Conservation (phyloP, 2,113 vertebrate genomes). For the Cygnus buccinator region DNA sequence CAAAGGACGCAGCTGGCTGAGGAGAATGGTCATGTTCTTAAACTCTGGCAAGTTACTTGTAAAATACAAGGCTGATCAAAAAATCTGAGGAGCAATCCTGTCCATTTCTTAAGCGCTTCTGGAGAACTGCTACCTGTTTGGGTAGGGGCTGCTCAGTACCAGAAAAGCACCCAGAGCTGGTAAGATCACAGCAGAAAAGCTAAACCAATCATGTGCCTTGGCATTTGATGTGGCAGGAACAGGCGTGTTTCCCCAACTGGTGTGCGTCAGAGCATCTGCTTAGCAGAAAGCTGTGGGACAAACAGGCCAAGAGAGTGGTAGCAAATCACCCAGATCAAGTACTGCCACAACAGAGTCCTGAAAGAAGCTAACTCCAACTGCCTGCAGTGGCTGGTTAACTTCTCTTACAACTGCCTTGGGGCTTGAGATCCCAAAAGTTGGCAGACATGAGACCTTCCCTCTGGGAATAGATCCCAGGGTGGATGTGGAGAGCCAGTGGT, state of each 20-base stretch:
- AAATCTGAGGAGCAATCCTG: not conserved
- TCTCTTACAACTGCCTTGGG: not conserved
- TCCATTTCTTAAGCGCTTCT: not conserved
- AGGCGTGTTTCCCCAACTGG: not conserved
- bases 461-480: not conserved
- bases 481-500: not conserved
- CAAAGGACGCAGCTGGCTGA: not conserved
- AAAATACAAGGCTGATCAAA: not conserved
- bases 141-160: not conserved
- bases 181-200: not conserved
- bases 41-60: not conserved
- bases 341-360: not conserved
- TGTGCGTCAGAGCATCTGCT: not conserved
- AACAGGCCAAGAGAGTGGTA: not conserved
- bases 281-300: not conserved
- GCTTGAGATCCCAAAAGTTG: not conserved
- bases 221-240: not conserved
- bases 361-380: not conserved
- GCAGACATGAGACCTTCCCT: not conserved
- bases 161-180: not conserved
- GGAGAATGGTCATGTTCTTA: not conserved
- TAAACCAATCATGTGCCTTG: not conserved
- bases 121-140: not conserved
- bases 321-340: not conserved
- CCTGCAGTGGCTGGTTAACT: not conserved